A percentile compares a stretch with the other conserved stretches of the same genome.
These are phyloP conservation scores for Vipera ursinii DNA, from an alignment of 2,797 vertebrate genomes.

Conservation along the genomic window DNA sequence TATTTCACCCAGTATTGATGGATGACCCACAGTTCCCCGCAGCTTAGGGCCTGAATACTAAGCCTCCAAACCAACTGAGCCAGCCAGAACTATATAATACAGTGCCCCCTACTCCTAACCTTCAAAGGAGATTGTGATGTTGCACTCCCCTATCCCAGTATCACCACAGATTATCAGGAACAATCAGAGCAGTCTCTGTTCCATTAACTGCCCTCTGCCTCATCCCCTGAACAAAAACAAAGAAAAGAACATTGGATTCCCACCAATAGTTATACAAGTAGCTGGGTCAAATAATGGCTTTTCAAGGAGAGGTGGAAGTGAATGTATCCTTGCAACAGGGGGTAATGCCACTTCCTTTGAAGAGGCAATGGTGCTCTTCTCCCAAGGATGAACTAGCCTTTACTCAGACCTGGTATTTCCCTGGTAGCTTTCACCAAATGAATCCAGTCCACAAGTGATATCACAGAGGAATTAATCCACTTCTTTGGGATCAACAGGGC, in stretches of 20 bases:
- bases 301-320: neutral
- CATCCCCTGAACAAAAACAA: neutral
- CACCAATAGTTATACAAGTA: neutral
- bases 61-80: neutral
- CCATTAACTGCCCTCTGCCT: neutral
- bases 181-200: neutral
- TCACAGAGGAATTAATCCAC: neutral
- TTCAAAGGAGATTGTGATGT: neutral
- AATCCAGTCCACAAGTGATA: neutral
- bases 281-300: neutral
- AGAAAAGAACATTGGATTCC: neutral
- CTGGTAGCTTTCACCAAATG: neutral
- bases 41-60: neutral
- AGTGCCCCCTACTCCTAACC: neutral
- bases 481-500: neutral
- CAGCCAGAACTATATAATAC: neutral
- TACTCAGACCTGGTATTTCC: neutral
- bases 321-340: neutral
- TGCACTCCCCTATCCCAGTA: neutral
- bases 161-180: neutral
- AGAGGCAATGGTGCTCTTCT: neutral
- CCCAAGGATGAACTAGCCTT: neutral
- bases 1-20: neutral
- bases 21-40: neutral
- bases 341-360: neutral